Evolutionary conservation across 1,140 invertebrate genomes (phyloP), one percentile per base, ranked within the genome.

Genomic region (Antheraea pernyi): DNA sequence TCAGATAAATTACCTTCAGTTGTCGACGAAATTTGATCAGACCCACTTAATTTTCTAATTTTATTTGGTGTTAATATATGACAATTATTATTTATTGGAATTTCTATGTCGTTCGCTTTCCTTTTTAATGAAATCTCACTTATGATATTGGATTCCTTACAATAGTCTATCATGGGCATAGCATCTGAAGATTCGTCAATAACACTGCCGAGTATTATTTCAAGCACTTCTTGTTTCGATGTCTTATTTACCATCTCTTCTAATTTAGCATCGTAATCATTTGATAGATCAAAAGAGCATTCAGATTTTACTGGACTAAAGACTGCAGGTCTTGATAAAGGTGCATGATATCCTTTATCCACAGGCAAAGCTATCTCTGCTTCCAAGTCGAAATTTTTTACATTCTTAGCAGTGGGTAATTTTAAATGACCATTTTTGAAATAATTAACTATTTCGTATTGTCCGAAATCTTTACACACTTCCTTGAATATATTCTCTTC

Each of bases 261-360:
- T 74, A 92, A 83, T 75, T 89, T 92, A 0, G 83, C 79, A 71
- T 86, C 84, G 59, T 91, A 92, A 77, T 92, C 90, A 59, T 78
- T 87, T 0, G 84, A 82, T 0, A 91, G 39, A 69, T 91, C 88
- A 19, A 91, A 90, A 0, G 88, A 92, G 63, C 87, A 91, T 73
- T 91, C 90, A 0, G 90, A 92, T 82, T 87, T 89, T 0, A 81
- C 81, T 8, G 88, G 89, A 76, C 89, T 91, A 18, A 92, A 89
- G 7, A 92, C 69, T 0, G 75, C 69, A 63, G 78, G 75, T 70
- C 73, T 19, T 69, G 63, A 67, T 19, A 77, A 72, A 36, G 46
- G 62, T 62, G 71, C 67, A 22, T 70, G 77, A 39, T 19, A 22
- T 10, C 36, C 36, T 37, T 48, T 80, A 7, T 88, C 82, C 13